These are phyloP conservation scores for Crotalus viridis DNA, from an alignment of 2,113 vertebrate genomes.

Conservation along the genomic window DNA sequence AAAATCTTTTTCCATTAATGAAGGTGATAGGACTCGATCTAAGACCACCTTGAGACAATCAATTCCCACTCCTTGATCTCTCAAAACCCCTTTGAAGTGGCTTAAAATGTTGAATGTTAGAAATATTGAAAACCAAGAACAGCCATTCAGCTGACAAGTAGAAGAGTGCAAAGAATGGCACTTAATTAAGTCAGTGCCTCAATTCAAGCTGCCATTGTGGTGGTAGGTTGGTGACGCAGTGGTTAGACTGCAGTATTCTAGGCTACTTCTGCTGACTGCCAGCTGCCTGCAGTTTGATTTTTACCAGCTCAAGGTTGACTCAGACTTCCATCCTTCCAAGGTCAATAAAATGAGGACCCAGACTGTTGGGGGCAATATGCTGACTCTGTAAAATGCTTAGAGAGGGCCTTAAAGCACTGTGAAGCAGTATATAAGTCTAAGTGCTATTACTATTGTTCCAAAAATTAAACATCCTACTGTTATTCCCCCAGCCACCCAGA, in stretches of 20 bases:
- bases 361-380: too few relatives aligned
- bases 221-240: too few relatives aligned
- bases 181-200: background rate
- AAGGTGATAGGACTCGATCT: background rate
- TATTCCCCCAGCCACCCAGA: background rate
- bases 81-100: background rate
- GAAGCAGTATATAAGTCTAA: too few relatives aligned
- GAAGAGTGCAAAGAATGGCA: background rate
- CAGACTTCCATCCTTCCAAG: too few relatives aligned
- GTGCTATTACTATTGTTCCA: background rate
- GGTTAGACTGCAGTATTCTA: too few relatives aligned
- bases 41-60: background rate
- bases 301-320: too few relatives aligned
- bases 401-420: too few relatives aligned
- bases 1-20: background rate
- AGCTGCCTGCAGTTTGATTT: too few relatives aligned
- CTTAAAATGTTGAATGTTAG: background rate
- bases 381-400: too few relatives aligned
- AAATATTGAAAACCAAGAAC: background rate
- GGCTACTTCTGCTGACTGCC: too few relatives aligned
- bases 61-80: background rate
- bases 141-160: background rate
- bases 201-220: background rate
- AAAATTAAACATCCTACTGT: background rate
- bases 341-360: too few relatives aligned